A percentile compares a stretch with the other conserved stretches of the same genome.
Evolutionary conservation across 2,113 vertebrate species (phyloP).

Genomic region (Clarias batrachus): DNA sequence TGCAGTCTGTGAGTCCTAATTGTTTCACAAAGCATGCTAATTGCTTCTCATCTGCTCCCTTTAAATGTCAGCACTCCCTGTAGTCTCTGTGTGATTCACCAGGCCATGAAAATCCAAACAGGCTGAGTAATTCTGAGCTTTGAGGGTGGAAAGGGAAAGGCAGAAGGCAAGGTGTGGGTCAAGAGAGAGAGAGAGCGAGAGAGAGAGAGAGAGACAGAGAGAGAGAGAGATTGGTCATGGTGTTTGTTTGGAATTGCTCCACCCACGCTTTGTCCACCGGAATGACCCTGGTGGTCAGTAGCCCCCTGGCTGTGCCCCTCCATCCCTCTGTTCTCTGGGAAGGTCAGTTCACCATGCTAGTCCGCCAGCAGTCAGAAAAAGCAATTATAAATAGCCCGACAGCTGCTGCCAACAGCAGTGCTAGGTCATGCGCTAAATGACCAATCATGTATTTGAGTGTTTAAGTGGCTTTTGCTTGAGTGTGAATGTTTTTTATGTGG

Average conservation of each 20-base stretch:
- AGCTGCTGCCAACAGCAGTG: slow-evolving; percentile 12
- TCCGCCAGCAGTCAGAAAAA: slow-evolving; percentile 42
- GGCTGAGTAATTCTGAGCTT: slow-evolving; percentile 44
- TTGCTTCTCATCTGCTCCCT: slow-evolving; percentile 63
- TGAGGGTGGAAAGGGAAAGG: slow-evolving; percentile 15
- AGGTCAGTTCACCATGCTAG: slow-evolving; percentile 49
- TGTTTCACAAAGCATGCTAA: slow-evolving; percentile 64
- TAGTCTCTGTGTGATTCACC: slow-evolving; percentile 57
- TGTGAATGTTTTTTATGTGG: slow-evolving; percentile 27
- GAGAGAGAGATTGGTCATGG: slow-evolving; percentile 29
- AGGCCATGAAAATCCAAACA: slow-evolving; percentile 52
- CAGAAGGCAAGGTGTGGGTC: slow-evolving; percentile 1
- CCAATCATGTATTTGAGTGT: slow-evolving; percentile 43
- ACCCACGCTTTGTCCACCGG: slow-evolving; percentile 42
- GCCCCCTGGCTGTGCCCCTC: slow-evolving; percentile 38
- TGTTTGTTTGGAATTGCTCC: slow-evolving; percentile 35
- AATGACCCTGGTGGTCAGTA: slow-evolving; percentile 21
- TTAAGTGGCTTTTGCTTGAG: slow-evolving; percentile 36
- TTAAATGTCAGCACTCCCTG: slow-evolving; percentile 64
- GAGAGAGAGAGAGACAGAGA: background rate
- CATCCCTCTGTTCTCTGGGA: slow-evolving; percentile 42
- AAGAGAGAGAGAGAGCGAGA: background rate
- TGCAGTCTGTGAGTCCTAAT: slow-evolving; percentile 57
- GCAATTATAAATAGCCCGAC: slow-evolving; percentile 53
- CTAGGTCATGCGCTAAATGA: slow-evolving; percentile 55